Percentiles rank a stretch among this genome's conserved stretches.
These are phyloP conservation scores for Oscarella lobularis DNA, from an alignment of 37 sponge, comb jelly and placozoan species.

Conservation along the genomic window DNA sequence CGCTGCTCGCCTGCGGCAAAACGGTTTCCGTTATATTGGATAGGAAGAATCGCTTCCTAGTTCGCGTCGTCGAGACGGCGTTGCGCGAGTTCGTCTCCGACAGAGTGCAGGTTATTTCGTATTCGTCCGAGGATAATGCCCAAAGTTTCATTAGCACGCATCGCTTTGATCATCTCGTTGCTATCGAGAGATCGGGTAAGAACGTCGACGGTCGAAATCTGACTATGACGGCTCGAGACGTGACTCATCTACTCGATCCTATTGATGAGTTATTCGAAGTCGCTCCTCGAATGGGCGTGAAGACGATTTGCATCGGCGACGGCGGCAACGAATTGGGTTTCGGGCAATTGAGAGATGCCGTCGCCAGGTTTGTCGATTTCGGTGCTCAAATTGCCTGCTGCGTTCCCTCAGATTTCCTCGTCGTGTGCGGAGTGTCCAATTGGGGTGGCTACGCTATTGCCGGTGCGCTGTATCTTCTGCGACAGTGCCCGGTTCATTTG, in stretches of 20 bases:
- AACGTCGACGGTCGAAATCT: slow-evolving; percentile 49
- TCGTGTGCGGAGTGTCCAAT: slow-evolving; percentile 78
- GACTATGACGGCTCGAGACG: slow-evolving; percentile 51
- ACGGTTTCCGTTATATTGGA: slow-evolving; percentile 4
- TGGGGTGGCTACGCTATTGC: slow-evolving; percentile 86
- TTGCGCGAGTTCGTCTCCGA: background rate
- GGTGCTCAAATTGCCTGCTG: slow-evolving; percentile 43
- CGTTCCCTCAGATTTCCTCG: slow-evolving; percentile 33
- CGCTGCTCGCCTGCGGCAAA: slow-evolving; percentile 4
- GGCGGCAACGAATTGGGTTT: slow-evolving; percentile 96
- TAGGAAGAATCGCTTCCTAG: background rate
- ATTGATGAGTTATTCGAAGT: slow-evolving; percentile 51
- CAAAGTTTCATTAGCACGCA: background rate
- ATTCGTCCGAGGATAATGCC: background rate
- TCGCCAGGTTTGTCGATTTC: slow-evolving; percentile 15
- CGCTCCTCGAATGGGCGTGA: slow-evolving; percentile 7
- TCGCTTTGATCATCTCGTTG: slow-evolving; percentile 52
- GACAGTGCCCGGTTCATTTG: slow-evolving; percentile 54
- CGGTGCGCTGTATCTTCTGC: slow-evolving; percentile 43
- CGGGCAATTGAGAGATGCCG: slow-evolving; percentile 54
- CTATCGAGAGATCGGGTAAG: slow-evolving; percentile 68
- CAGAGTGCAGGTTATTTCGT: background rate
- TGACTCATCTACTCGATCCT: slow-evolving; percentile 35
- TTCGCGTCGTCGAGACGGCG: background rate
- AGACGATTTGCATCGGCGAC: slow-evolving; percentile 77